These are phyloP conservation scores for Lepidurus apus DNA, from an alignment of 1,140 invertebrate genomes.

Conservation along the genomic window DNA sequence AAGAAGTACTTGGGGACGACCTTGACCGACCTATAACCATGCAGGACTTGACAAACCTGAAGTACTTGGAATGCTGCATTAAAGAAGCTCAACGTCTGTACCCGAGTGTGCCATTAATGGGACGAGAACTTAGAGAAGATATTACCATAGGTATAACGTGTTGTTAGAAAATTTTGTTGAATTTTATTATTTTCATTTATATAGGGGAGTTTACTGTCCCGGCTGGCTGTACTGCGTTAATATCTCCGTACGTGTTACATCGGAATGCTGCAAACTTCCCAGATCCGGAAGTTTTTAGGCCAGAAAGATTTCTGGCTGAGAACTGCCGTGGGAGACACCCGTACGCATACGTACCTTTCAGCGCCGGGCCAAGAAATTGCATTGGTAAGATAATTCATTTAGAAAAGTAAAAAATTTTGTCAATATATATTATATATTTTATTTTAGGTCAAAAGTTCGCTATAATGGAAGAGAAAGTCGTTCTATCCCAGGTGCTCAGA, in stretches of 20 bases:
- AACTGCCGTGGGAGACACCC: conserved; percentile 55
- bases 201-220: conserved; percentile 39
- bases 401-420: background rate
- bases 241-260: conserved; percentile 51
- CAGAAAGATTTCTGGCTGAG: conserved; percentile 50
- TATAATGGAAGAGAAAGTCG: conserved; percentile 52
- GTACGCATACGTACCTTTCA: conserved; percentile 67
- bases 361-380: conserved; percentile 68
- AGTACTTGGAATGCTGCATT: conserved; percentile 61
- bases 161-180: background rate
- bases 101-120: conserved; percentile 49
- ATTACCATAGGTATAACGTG: conserved; percentile 31
- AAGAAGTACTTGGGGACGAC: conserved; percentile 48
- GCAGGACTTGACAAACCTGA: conserved; percentile 60
- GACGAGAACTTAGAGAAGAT: conserved; percentile 41
- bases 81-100: conserved; percentile 60
- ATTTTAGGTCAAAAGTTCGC: conserved; percentile 51
- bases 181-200: conserved; percentile 10
- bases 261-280: conserved; percentile 49
- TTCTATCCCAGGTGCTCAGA: conserved; percentile 48
- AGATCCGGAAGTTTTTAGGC: conserved; percentile 58
- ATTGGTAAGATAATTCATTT: conserved; percentile 52
- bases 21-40: conserved; percentile 49
- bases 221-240: conserved; percentile 46
- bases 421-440: no score